Evolutionary conservation across 2,888 invertebrate genomes (phyloP).

Genomic region (Nomada ferruginata): DNA sequence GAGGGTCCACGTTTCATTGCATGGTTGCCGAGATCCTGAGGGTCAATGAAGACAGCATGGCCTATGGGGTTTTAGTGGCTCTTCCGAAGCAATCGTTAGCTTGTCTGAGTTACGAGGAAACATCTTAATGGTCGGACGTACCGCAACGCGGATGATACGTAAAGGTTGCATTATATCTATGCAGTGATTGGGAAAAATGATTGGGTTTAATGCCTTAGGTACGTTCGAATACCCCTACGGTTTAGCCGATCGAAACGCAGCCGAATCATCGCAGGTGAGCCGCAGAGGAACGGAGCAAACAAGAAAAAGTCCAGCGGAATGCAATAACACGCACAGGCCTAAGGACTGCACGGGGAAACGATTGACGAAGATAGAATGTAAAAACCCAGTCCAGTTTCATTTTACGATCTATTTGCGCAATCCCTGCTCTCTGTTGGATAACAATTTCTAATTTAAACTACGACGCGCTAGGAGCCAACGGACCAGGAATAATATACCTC

Average conservation of each 20-base stretch:
- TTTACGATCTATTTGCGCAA: not conserved
- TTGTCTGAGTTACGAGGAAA: constrained; percentile 1
- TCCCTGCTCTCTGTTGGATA: not conserved
- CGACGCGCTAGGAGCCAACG: not conserved
- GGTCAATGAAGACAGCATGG: not conserved
- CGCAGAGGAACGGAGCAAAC: not conserved
- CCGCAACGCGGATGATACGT: not conserved
- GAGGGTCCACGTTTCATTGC: not conserved
- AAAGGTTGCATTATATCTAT: not conserved
- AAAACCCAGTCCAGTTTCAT: not conserved
- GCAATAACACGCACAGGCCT: not conserved
- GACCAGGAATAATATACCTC: not conserved
- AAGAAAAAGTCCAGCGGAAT: constrained; percentile 1
- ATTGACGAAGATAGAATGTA: not conserved
- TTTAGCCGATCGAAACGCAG: not conserved
- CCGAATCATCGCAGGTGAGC: not conserved
- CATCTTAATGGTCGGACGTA: constrained; percentile 2
- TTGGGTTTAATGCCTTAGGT: not conserved
- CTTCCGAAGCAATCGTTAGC: constrained; percentile 8
- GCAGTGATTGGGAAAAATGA: constrained; percentile 8
- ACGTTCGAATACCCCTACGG: not conserved
- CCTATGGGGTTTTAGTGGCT: not conserved
- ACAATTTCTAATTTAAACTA: not conserved
- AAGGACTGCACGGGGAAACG: not conserved
- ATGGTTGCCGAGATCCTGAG: not conserved